Base-by-base conservation (phyloP, 2,113 vertebrate species). In the Anolis sagrei region DNA sequence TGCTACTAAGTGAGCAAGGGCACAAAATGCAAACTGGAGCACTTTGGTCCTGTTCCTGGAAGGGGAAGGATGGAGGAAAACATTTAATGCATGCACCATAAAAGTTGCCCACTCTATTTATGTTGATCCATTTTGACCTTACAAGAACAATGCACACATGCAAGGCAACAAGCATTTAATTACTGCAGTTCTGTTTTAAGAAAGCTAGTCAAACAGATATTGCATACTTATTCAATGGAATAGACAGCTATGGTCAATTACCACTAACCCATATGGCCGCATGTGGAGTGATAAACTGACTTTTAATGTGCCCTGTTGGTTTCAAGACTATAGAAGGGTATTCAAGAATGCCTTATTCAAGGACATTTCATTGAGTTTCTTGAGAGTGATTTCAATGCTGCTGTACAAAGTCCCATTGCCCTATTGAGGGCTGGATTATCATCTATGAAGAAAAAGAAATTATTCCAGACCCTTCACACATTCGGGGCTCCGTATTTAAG, bases 301-400 rank as follows among this genome's bases (percentile, higher is more conserved):
- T 90, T 85, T 75, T 76, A 87, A 89, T 75, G 87, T 82, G 61
- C 3, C 1, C 74, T 66, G 54, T 87, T 92, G 77, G 72, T 92
- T 91, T 94, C 90, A 73, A 90, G 89, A 91, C 32, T 64, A 58
- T 54, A 32, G 80, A 84, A 83, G 82, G 39, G 39, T 8, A 68
- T 62, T 73, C 85, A 85, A 85, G n/a, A 54, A 62, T 70, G 7
- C 76, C 62, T 79, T 90, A 44, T 75, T 36, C 85, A 90, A 85
- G 82, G 85, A 73, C 69, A 76, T 78, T 70, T 69, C 89, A 80
- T 76, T 84, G 5, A 48, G 29, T 84, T 82, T 39, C 61, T 83
- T 27, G 29, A 48, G 88, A 79, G 86, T 83, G 61, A 84, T 87
- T 81, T 89, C 80, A 69, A 49, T 25, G 83, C 83, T 89, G 64